Base-by-base conservation (phyloP, 1,140 invertebrate species). In the Nixonia krombeini region DNA sequence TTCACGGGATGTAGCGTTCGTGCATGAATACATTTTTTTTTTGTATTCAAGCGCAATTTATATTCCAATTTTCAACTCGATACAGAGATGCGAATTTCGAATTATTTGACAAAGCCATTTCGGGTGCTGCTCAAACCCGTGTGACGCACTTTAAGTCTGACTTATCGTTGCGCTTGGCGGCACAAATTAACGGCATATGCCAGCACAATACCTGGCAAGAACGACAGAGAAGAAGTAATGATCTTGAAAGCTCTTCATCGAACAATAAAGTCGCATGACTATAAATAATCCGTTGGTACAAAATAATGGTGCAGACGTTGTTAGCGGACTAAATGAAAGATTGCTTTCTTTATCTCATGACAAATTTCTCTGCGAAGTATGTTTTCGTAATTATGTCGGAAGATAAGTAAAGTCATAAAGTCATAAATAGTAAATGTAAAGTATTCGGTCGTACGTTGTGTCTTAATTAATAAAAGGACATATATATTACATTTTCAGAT, bases 401-500 rank as follows among this genome's bases (percentile, higher is more conserved):
- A n/a, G n/a, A n/a, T n/a, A n/a, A n/a, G n/a, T n/a, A n/a, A n/a
- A n/a, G n/a, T n/a, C n/a, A n/a, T n/a, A n/a, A n/a, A n/a, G n/a
- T n/a, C n/a, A n/a, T n/a, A 31, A 31, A 31, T 31, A 31, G 9
- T 4, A 31, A 31, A 31, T 31, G 9, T 26, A 6, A 25, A 42
- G 4, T 38, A 38, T 38, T 38, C n/a, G n/a, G n/a, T n/a, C n/a
- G n/a, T n/a, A n/a, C n/a, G 8, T 47, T 41, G n/a, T n/a, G n/a
- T n/a, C n/a, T n/a, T n/a, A n/a, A n/a, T n/a, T n/a, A n/a, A n/a
- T n/a, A n/a, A 21, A 2, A 21, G 6, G 21, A 21, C 8, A 31
- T n/a, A 31, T 31, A 17, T 28, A 23, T 44, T 53, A 15, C 42
- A 8, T 72, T 89, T 88, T 40, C 88, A 96, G 95, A 96, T 91